phyloP scores from a whole-genome alignment of 2,113 vertebrate species.

The Electrona antarctica region DNA sequence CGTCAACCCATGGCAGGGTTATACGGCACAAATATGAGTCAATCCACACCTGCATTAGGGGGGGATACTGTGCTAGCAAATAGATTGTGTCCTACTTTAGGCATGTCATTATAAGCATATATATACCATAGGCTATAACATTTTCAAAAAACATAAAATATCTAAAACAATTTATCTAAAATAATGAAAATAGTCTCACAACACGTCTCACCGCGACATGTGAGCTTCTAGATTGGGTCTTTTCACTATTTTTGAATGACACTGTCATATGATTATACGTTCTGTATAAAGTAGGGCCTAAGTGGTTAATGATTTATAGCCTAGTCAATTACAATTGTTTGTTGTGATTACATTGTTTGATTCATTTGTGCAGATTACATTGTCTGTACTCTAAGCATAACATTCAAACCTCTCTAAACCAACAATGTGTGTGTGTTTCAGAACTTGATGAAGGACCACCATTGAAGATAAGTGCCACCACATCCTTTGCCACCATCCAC shows the following conservation, averaged over 20 bases:
- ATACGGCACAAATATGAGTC: background rate
- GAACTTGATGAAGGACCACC: constrained; percentile 63
- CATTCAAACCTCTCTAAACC: constrained; percentile 21
- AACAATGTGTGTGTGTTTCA: constrained; percentile 15
- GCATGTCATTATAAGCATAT: too few species aligned
- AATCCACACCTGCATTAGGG: background rate
- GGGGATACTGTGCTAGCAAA: background rate
- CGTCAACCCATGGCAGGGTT: background rate
- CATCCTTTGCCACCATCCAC: constrained; percentile 54
- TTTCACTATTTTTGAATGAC: too few species aligned
- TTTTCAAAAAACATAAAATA: too few species aligned
- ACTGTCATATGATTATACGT: too few species aligned
- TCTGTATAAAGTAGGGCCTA: too few species aligned
- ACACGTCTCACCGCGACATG: too few species aligned
- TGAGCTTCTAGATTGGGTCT: too few species aligned
- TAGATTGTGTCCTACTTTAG: too few species aligned
- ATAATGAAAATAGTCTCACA: too few species aligned
- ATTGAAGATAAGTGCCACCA: constrained; percentile 61
- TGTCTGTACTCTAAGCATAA: background rate
- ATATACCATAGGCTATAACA: too few species aligned
- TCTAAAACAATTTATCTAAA: too few species aligned
- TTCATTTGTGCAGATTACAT: background rate
- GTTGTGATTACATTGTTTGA: background rate
- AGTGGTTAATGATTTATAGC: too few species aligned
- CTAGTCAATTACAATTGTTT: background rate